These are phyloP conservation scores for Macrostomum lignano DNA, from an alignment of 1,140 invertebrate species.

Conservation along the genomic window DNA sequence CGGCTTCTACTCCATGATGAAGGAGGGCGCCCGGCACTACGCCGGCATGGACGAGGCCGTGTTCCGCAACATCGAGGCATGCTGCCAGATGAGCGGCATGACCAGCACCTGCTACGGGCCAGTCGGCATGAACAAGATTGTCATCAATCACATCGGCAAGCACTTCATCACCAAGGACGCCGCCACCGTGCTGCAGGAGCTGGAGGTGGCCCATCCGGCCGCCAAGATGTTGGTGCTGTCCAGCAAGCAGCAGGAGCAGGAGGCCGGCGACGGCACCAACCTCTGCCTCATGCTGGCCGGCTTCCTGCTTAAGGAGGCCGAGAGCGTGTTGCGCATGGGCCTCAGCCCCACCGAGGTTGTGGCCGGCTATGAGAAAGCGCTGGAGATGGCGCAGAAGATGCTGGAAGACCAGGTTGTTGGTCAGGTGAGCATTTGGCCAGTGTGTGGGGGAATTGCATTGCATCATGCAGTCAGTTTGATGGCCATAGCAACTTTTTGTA, in stretches of 20 bases:
- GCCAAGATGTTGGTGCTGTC: slow-evolving; percentile 83
- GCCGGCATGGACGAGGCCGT: slow-evolving; percentile 89
- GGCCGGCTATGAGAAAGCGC: slow-evolving; percentile 67
- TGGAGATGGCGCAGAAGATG: slow-evolving; percentile 60
- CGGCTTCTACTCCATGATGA: slow-evolving; percentile 70
- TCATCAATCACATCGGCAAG: slow-evolving; percentile 94
- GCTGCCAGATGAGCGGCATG: slow-evolving; percentile 69
- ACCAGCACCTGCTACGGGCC: slow-evolving; percentile 80
- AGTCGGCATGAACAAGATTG: slow-evolving; percentile 80
- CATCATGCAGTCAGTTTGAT: too few species aligned
- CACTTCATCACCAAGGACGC: slow-evolving; percentile 96
- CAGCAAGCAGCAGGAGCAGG: slow-evolving; percentile 88
- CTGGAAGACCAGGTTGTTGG: slow-evolving; percentile 41
- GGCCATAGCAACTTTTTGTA: too few species aligned
- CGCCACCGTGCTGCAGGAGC: slow-evolving; percentile 73
- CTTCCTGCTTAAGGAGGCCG: slow-evolving; percentile 59
- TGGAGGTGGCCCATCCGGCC: slow-evolving; percentile 90
- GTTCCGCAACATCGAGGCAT: slow-evolving; percentile 71
- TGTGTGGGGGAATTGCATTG: too few species aligned
- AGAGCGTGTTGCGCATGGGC: slow-evolving; percentile 57
- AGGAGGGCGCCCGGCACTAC: slow-evolving; percentile 76
- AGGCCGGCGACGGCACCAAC: slow-evolving; percentile 94
- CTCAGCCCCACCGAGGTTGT: slow-evolving; percentile 75
- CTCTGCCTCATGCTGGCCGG: slow-evolving; percentile 82
- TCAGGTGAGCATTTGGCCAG: too few species aligned